Evolutionary conservation across 2,113 vertebrate species (phyloP), one percentile per base, ranked within the genome.

Genomic region (Tapirus terrestris): DNA sequence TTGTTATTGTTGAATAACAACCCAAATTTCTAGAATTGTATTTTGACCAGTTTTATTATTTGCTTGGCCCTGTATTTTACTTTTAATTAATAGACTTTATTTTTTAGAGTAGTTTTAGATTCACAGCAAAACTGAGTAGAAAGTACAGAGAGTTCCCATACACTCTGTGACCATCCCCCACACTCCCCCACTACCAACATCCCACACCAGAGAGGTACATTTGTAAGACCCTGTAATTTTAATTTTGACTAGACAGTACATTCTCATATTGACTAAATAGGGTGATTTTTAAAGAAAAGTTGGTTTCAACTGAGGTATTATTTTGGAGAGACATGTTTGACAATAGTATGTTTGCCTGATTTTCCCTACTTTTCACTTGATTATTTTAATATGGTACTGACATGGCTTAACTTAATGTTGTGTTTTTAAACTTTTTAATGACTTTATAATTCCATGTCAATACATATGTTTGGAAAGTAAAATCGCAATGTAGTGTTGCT

Each of bases 281-380:
- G 33, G 25, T 68, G 61, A 25, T 79, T 93, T 92, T 89, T 31
- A 33, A 94, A 85, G 58, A 88, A 87, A 81, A 36, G 0, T 39
- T 91, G 21, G 9, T 80, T 94, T 89, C 48, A 73, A 33, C 11
- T 23, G n/a, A 39, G 13, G 9, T 87, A 77, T 61, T 96, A 88
- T 91, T 88, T 96, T 97, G 51, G 63, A 81, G 67, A 90, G 39
- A 86, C 73, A 36, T 93, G 21, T 89, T 81, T 85, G 36, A 95
- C 36, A 58, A 36, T 67, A 61, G 29, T n/a, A 29, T 89, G 21
- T 89, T 95, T 83, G 63, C 53, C 72, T 89, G 58, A 76, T 96
- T 83, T 67, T n/a, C 9, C 39, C 86, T n/a, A 75, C 17, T 87
- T 92, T 82, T 96, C 20, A 76, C 25, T 43, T 83, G n/a, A 43